Conservation (phyloP, 2,797 vertebrate genomes). For the Synanceia verrucosa region DNA sequence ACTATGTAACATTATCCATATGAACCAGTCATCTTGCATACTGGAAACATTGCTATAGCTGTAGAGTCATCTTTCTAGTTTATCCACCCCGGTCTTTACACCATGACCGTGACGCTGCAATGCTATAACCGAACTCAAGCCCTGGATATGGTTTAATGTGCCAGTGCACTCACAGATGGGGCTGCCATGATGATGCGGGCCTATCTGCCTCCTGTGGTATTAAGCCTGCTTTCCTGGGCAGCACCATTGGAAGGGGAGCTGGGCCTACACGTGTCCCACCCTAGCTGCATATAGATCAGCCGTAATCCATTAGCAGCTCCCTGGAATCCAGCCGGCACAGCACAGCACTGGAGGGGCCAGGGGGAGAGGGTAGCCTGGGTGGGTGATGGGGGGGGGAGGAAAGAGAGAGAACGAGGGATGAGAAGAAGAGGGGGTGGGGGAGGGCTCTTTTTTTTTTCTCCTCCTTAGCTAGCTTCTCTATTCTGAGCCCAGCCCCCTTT, state of each 20-base stretch:
- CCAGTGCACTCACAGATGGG: conserved; percentile 24
- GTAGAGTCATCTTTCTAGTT: conserved; percentile 2
- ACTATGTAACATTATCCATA: conserved; percentile 3
- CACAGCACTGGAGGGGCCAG: conserved; percentile 76
- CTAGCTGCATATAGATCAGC: conserved; percentile 82
- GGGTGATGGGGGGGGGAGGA: conserved; percentile 56
- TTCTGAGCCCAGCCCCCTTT: conserved; percentile 74
- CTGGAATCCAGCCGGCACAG: conserved; percentile 81
- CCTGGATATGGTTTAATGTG: neutral
- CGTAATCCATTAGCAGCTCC: conserved; percentile 82
- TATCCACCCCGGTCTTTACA: conserved; percentile 3
- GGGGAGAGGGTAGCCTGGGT: conserved; percentile 66
- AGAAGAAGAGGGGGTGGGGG: conserved; percentile 66
- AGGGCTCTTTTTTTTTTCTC: conserved; percentile 15
- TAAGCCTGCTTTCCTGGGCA: conserved; percentile 70
- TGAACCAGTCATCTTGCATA: conserved; percentile 10
- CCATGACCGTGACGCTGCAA: neutral
- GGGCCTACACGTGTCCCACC: conserved; percentile 78
- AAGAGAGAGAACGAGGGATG: conserved; percentile 50
- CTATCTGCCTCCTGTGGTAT: conserved; percentile 56
- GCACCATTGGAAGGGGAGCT: conserved; percentile 65
- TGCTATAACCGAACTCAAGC: neutral
- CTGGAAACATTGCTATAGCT: conserved; percentile 5
- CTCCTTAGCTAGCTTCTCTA: conserved; percentile 64
- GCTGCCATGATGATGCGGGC: conserved; percentile 26